phyloP scores from a whole-genome alignment of 2,797 vertebrate genomes.

The Lacerta agilis region DNA sequence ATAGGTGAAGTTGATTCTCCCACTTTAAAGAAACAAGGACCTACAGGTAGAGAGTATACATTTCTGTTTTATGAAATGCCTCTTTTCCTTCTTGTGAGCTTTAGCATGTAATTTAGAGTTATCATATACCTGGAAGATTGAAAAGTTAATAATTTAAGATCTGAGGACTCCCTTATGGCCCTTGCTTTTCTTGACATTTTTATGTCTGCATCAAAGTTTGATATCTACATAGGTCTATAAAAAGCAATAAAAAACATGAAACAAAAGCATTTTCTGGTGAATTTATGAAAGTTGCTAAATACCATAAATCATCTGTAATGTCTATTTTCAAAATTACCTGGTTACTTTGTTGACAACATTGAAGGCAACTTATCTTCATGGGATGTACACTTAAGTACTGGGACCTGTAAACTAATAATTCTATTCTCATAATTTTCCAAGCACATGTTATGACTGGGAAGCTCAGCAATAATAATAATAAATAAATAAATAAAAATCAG shows the following conservation, averaged over 20 bases:
- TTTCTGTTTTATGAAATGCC: not conserved
- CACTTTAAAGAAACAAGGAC: not conserved
- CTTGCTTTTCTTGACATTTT: slow-evolving; percentile 29
- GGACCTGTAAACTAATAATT: not conserved
- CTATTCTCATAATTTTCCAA: slow-evolving; percentile 5
- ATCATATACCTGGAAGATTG: slow-evolving; percentile 19
- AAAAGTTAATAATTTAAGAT: slow-evolving; percentile 26
- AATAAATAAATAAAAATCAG: too few species aligned
- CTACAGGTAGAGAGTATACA: not conserved
- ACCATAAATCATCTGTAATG: not conserved
- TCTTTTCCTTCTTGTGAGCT: not conserved
- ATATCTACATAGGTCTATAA: slow-evolving; percentile 21
- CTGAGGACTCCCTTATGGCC: slow-evolving; percentile 31
- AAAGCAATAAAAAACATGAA: not conserved
- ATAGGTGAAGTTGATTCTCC: not conserved
- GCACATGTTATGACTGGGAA: not conserved
- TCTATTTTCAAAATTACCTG: slow-evolving; percentile 10
- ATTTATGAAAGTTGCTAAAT: not conserved
- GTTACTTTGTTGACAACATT: not conserved
- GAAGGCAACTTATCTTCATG: not conserved
- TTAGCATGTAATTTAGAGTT: not conserved
- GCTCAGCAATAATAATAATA: slow-evolving; percentile 10
- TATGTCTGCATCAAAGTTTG: slow-evolving; percentile 29
- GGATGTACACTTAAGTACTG: not conserved
- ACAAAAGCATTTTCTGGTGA: slow-evolving; percentile 16